phyloP scores from a whole-genome alignment of 2,113 vertebrate species.

The Eurystomus gularis region DNA sequence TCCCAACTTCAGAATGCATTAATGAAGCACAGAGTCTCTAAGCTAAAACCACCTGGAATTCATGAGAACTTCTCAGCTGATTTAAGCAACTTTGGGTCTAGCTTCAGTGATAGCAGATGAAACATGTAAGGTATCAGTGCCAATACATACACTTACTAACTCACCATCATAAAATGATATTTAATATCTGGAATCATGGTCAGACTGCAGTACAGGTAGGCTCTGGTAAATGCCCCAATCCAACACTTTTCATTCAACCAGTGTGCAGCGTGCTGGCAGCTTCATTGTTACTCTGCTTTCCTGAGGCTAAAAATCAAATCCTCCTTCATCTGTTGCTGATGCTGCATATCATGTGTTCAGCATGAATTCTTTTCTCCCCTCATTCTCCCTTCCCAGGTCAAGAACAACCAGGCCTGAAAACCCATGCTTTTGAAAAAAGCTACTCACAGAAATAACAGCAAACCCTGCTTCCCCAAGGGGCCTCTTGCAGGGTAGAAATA shows the following conservation, averaged over 20 bases:
- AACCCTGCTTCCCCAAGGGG: neutral
- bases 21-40: neutral
- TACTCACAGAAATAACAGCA: neutral
- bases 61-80: neutral
- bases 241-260: neutral
- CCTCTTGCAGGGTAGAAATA: neutral
- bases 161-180: neutral
- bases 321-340: conserved; percentile 7
- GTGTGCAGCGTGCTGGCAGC: neutral
- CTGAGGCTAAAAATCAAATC: conserved; percentile 6
- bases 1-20: neutral
- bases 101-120: neutral
- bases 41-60: neutral
- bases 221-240: neutral
- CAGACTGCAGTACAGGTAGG: neutral
- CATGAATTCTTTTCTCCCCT: neutral
- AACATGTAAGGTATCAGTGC: neutral
- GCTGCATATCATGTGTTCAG: conserved; percentile 11
- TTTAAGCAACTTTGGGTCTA: neutral
- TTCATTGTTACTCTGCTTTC: neutral
- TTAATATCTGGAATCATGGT: neutral
- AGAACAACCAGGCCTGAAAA: neutral
- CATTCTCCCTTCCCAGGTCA: neutral
- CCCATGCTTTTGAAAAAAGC: neutral
- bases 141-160: neutral